Evolutionary conservation across 2,888 invertebrate genomes (phyloP), one percentile per base, ranked within the genome.

Genomic region (Actias luna): DNA sequence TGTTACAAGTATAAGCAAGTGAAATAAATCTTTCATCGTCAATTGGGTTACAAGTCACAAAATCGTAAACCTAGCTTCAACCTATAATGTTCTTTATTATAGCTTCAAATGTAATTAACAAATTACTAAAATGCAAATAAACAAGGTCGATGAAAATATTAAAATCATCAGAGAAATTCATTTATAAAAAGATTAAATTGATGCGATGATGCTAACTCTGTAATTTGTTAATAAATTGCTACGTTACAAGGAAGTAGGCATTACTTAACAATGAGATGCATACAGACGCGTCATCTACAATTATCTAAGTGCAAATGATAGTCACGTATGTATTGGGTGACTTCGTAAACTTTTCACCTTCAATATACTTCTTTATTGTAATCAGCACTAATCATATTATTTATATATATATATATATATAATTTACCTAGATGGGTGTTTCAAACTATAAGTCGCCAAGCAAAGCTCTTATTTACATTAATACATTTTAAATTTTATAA

Each of bases 91-190:
- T n/a, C n/a, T n/a, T n/a, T 35, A 35, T 7, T 8, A 35, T 36
- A 16, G 36, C 16, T 36, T 16, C 10, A 36, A 36, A 12, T 4
- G 1, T 16, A 36, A 2, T 16, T 36, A 36, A n/a, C n/a, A n/a
- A n/a, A n/a, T n/a, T n/a, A n/a, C n/a, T n/a, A n/a, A n/a, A n/a
- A 57, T 22, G 57, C 33, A 60, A 42, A 27, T 25, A n/a, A n/a
- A n/a, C n/a, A n/a, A n/a, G n/a, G n/a, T 60, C 52, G 14, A 57
- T 39, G 12, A 59, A 55, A 63, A 63, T 52, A 63, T 31, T 22
- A 10, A 7, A 46, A 60, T 25, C 36, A 63, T 29, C 60, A 46
- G 57, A 60, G 60, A 63, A 63, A 60, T 50, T 70, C 60, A 62
- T 64, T 60, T 70, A 70, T 64, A 33, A 25, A 35, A 29, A 33